Conservation (phyloP, 1,140 invertebrate genomes). For the Nasonia vitripennis region DNA sequence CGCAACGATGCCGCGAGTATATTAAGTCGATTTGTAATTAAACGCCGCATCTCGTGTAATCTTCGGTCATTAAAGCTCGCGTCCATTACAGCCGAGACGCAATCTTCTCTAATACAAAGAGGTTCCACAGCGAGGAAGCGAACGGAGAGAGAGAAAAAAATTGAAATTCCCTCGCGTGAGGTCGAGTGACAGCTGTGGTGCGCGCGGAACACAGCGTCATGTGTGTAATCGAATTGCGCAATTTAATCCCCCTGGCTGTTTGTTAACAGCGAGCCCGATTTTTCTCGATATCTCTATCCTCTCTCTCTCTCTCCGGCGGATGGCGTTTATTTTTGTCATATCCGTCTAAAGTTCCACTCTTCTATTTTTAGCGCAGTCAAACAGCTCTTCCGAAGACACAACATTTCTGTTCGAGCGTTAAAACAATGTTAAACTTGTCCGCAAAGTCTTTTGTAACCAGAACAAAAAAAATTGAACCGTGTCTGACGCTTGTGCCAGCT, state of each 20-base stretch:
- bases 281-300: background rate
- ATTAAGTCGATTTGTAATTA: background rate
- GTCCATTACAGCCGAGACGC: no score
- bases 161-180: background rate
- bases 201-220: background rate
- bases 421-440: background rate
- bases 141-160: background rate
- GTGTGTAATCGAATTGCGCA: conserved; percentile 13
- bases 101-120: background rate
- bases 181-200: conserved; percentile 5
- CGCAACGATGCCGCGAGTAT: background rate
- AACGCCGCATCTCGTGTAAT: no score
- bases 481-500: background rate
- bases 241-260: background rate
- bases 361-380: background rate
- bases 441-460: background rate
- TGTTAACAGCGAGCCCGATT: background rate
- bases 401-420: background rate
- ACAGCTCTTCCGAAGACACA: background rate
- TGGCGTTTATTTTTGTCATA: background rate
- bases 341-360: background rate
- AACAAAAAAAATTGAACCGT: background rate
- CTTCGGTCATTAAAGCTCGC: no score
- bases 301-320: no score
- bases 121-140: background rate